Evolutionary conservation across 2,888 invertebrate species (phyloP), one percentile per base, ranked within the genome.

Genomic region (Metalampra italica): DNA sequence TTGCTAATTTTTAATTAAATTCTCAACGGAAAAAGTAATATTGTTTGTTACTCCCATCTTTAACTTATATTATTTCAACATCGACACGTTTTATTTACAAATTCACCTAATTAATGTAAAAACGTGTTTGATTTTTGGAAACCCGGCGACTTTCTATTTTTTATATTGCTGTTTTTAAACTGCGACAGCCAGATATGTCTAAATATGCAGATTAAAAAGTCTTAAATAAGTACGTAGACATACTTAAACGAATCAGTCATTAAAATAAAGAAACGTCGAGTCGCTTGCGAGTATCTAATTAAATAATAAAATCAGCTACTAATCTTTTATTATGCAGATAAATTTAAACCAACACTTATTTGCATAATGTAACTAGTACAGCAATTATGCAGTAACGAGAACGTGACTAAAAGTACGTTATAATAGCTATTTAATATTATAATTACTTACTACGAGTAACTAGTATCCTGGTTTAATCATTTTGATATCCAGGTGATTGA

Each of bases 371-470:
- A 47, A 47, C 43, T 15, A 29, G 38, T 38, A 29, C 12, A 29
- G 44, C 41, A 47, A 50, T 50, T 45, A 51, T 39, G 40, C 41
- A 11, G 36, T 47, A 46, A 30, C 34, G 13, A 45, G 45, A 51
- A 47, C 51, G 51, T 51, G 51, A 51, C 51, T 42, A 34, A 44
- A 51, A 51, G 32, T 40, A 42, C n/a, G 13, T 45, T 44, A 36
- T 51, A 47, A 46, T 47, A 38, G 40, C 43, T 47, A 37, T 32
- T 51, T 47, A 47, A 42, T 47, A 47, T 51, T 47, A 38, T 43
- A 46, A 50, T 50, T 43, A 46, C 29, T 15, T 34, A 43, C 34
- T 34, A 43, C 8, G 9, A 39, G 11, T 43, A 9, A 32, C 43
- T 34, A 34, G 14, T 34, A 43, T 43, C 43, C 43, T 43, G 43